Evolutionary conservation across 1,140 invertebrate species (phyloP).

Genomic region (Oreohelix idahoensis): DNA sequence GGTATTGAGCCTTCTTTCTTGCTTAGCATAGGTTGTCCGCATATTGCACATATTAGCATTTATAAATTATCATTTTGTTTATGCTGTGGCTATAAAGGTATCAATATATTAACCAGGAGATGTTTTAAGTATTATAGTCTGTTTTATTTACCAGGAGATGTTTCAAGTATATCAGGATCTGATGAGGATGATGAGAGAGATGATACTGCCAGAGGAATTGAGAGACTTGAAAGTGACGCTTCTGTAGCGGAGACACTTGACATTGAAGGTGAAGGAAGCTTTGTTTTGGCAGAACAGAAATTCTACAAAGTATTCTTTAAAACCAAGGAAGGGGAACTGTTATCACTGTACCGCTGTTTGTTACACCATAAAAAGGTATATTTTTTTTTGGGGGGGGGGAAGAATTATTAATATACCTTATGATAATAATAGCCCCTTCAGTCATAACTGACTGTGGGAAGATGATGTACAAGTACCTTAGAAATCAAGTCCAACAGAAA

Average conservation of each 20-base stretch:
- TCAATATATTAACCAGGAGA: too few species aligned
- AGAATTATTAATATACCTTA: too few species aligned
- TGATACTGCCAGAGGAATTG: conserved; percentile 56
- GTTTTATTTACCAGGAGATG: conserved; percentile 75
- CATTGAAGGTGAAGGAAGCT: conserved; percentile 48
- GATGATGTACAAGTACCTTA: too few species aligned
- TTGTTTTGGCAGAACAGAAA: conserved; percentile 43
- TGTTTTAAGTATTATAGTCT: not conserved
- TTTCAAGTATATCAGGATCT: conserved; percentile 85
- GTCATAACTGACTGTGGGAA: too few species aligned
- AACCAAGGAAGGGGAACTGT: conserved; percentile 79
- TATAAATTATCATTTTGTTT: too few species aligned
- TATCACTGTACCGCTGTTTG: conserved; percentile 83
- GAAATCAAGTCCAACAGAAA: too few species aligned
- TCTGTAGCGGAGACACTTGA: conserved; percentile 43
- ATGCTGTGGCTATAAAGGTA: too few species aligned
- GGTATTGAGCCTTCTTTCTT: too few species aligned
- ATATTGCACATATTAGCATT: too few species aligned
- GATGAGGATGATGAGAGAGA: conserved; percentile 76
- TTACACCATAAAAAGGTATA: conserved; percentile 69
- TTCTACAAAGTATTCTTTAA: conserved; percentile 82
- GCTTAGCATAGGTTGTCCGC: too few species aligned
- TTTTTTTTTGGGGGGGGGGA: too few species aligned
- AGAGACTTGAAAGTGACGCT: conserved; percentile 19
- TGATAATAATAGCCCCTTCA: too few species aligned